Percentiles rank a stretch among this genome's conserved stretches.
Conservation (phyloP, 2,888 invertebrate genomes). For the Coenonympha glycerion region DNA sequence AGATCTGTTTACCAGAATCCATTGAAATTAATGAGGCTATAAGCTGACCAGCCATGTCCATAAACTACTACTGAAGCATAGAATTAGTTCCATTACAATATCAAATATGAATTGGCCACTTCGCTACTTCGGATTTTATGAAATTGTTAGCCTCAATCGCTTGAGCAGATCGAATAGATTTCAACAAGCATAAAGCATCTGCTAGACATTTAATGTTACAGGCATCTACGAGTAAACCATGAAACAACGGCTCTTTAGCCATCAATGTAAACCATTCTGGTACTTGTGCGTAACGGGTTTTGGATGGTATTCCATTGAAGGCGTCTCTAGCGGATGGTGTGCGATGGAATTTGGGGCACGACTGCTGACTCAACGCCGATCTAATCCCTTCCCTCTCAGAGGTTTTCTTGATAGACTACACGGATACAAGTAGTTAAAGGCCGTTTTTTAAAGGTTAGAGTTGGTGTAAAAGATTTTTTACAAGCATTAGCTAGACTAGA, state of each 20-base stretch:
- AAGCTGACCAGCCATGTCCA: too few species aligned
- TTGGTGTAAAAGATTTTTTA: conserved; percentile 2
- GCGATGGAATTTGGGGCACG: conserved; percentile 69
- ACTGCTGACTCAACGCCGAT: conserved; percentile 69
- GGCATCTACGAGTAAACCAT: conserved; percentile 46
- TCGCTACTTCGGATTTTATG: not conserved
- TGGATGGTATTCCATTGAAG: conserved; percentile 44
- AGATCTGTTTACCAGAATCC: too few species aligned
- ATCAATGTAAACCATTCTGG: conserved; percentile 35
- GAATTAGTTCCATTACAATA: too few species aligned
- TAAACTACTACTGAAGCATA: too few species aligned
- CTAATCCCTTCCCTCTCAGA: conserved; percentile 64
- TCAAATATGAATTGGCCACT: too few species aligned
- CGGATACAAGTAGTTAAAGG: conserved; percentile 38
- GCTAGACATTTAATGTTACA: conserved; percentile 51
- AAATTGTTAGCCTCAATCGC: not conserved
- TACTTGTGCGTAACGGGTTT: conserved; percentile 32
- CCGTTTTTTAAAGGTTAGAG: too few species aligned
- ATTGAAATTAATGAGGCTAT: too few species aligned
- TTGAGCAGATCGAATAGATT: conserved; percentile 23
- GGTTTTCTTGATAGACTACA: conserved; percentile 45
- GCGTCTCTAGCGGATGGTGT: conserved; percentile 54
- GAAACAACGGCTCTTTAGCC: conserved; percentile 55
- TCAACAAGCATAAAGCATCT: conserved; percentile 52
- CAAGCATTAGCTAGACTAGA: too few species aligned